A percentile compares a stretch with the other conserved stretches of the same genome.
Evolutionary conservation across 1,140 invertebrate species (phyloP).

Genomic region (Batillaria attramentaria): DNA sequence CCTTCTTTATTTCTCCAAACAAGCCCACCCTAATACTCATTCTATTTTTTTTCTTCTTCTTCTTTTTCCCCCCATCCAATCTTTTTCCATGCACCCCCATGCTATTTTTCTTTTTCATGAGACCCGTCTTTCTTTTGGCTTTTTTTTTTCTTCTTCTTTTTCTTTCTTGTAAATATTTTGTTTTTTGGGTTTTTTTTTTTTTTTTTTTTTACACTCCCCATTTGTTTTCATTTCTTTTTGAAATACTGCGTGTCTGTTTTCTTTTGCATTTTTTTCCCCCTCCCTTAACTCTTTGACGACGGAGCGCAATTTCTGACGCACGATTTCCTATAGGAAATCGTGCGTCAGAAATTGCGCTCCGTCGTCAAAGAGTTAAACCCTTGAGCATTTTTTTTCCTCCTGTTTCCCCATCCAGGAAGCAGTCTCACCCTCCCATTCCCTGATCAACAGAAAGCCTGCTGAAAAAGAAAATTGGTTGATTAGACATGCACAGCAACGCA

Average conservation of each 20-base stretch:
- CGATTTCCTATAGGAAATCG: too few relatives aligned
- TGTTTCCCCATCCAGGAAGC: background rate
- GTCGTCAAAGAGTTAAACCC: background rate
- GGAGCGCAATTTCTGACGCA: too few relatives aligned
- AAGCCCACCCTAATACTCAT: background rate
- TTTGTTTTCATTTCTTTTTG: conserved; percentile 18
- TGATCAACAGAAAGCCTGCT: background rate
- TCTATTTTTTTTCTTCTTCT: conserved; percentile 17
- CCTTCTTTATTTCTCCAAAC: conserved; percentile 12
- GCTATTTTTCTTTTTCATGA: too few relatives aligned
- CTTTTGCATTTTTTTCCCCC: background rate
- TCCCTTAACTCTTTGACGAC: background rate
- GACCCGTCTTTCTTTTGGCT: too few relatives aligned
- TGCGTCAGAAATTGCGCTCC: too few relatives aligned
- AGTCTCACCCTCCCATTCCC: background rate
- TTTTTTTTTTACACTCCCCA: conserved; percentile 6
- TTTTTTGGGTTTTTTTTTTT: conserved; percentile 7
- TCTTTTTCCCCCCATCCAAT: conserved; percentile 1
- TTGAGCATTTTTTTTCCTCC: background rate
- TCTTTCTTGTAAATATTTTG: conserved; percentile 3
- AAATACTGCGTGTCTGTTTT: conserved; percentile 6
- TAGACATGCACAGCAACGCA: conserved; percentile 29
- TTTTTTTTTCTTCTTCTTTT: conserved; percentile 17
- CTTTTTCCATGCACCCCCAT: too few relatives aligned
- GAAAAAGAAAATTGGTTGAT: conserved; percentile 36